Evolutionary conservation across 1,140 invertebrate genomes (phyloP), one percentile per base, ranked within the genome.

Genomic region (Centruroides vittatus): DNA sequence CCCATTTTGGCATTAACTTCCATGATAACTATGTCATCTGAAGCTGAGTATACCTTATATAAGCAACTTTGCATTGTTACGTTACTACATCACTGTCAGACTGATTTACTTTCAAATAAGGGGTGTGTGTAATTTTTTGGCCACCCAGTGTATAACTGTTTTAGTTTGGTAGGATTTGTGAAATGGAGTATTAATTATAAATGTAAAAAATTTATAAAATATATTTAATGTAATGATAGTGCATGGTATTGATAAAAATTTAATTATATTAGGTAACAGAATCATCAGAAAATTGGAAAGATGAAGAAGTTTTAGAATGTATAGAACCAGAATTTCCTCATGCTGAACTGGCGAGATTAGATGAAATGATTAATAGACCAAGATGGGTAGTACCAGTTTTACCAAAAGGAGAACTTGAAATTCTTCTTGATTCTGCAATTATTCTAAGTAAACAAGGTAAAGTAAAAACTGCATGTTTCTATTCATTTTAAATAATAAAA

Each of bases 311-410:
- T 41, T 53, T 57, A 12, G 53, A 57, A 51, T 57, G 60, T 54
- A 59, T 49, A 48, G 55, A 61, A 58, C 60, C 61, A 65, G 59
- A 55, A 55, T 98, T 97, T 80, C 93, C 93, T 61, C 78, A 85
- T 69, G 80, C 82, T 55, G 91, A 94, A 75, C 77, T 97, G 69
- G 83, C 84, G 60, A 82, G 84, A 65, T 77, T 97, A 67, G 93
- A 94, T 78, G 92, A 95, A 75, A 97, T 97, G 82, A 94, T 98
- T 72, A 78, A 77, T 66, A 66, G 84, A 78, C 85, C 92, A 63
- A 81, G 93, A 70, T 98, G 94, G 94, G 90, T 98, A 57, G 93
- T 98, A 34, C 94, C 93, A 51, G 93, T 98, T 48, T 78, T 98
- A 68, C 93, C 93, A 6, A 91, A 94, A 69, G 92, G 94, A 76